Percentiles rank a stretch among this genome's conserved stretches.
Evolutionary conservation across 2,797 vertebrate genomes (phyloP).

Genomic region (Cryptoblepharus egeriae): DNA sequence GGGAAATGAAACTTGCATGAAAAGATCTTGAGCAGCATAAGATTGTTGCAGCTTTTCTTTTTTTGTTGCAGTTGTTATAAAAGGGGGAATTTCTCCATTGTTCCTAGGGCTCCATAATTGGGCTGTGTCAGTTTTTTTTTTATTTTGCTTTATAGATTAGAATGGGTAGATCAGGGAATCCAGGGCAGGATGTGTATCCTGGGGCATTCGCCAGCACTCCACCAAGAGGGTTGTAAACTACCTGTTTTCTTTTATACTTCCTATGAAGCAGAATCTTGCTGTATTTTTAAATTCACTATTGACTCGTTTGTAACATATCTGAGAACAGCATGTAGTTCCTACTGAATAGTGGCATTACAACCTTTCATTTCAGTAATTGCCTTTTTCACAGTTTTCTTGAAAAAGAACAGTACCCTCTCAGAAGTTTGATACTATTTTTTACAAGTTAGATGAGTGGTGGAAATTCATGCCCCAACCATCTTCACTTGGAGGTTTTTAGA

Average conservation of each 20-base stretch:
- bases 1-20: background rate
- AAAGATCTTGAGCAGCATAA: background rate
- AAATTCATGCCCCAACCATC: background rate
- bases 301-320: conserved; percentile 1
- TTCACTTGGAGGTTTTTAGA: background rate
- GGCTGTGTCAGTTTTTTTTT: background rate
- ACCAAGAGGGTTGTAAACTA: background rate
- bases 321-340: conserved; percentile 4
- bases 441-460: background rate
- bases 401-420: background rate
- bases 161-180: background rate
- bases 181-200: background rate
- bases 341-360: conserved; percentile 1
- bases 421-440: conserved; percentile 2
- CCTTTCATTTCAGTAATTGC: conserved; percentile 23
- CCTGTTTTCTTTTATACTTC: background rate
- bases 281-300: conserved; percentile 2
- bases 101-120: background rate
- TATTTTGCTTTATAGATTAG: background rate
- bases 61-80: background rate
- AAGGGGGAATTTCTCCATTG: background rate
- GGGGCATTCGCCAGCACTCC: background rate
- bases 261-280: background rate
- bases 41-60: too few species aligned
- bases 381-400: conserved; percentile 6